These are phyloP conservation scores for Helicolenus hilgendorfi DNA, from an alignment of 2,797 vertebrate genomes.

Conservation along the genomic window DNA sequence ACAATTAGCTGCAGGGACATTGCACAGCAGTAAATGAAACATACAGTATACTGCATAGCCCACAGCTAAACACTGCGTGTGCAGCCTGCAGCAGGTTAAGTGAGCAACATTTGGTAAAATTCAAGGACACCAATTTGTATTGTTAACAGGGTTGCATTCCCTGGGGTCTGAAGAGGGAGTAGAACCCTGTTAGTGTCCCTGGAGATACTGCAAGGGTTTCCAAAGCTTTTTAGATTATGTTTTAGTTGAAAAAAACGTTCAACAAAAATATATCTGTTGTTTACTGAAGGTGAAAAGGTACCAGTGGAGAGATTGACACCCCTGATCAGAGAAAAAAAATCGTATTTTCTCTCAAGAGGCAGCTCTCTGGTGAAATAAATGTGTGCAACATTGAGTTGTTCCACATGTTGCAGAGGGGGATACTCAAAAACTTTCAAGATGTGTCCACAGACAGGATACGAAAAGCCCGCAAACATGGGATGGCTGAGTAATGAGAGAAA, in stretches of 20 bases:
- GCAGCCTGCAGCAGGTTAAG: slow-evolving; percentile 19
- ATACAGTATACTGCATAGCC: neutral
- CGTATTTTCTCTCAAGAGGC: neutral
- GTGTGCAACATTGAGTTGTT: neutral
- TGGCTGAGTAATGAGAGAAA: slow-evolving; percentile 66
- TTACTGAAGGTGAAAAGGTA: neutral
- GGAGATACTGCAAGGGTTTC: slow-evolving; percentile 1
- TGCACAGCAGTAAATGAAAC: neutral
- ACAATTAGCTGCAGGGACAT: slow-evolving; percentile 20
- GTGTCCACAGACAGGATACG: slow-evolving; percentile 54
- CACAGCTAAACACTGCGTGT: neutral
- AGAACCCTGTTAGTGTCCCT: neutral
- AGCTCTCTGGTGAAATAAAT: neutral
- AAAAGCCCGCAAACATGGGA: slow-evolving; percentile 52
- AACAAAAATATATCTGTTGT: neutral
- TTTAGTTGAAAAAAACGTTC: neutral
- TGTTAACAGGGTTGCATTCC: neutral
- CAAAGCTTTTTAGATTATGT: neutral
- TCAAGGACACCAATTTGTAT: slow-evolving; percentile 41
- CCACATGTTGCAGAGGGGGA: neutral
- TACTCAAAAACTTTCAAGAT: slow-evolving; percentile 20
- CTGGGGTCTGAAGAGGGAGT: neutral
- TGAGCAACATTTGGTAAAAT: slow-evolving; percentile 37
- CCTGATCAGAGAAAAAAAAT: neutral
- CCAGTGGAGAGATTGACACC: neutral